phyloP scores from a whole-genome alignment of 2,888 invertebrate species.

The Lithophane ornitopus region DNA sequence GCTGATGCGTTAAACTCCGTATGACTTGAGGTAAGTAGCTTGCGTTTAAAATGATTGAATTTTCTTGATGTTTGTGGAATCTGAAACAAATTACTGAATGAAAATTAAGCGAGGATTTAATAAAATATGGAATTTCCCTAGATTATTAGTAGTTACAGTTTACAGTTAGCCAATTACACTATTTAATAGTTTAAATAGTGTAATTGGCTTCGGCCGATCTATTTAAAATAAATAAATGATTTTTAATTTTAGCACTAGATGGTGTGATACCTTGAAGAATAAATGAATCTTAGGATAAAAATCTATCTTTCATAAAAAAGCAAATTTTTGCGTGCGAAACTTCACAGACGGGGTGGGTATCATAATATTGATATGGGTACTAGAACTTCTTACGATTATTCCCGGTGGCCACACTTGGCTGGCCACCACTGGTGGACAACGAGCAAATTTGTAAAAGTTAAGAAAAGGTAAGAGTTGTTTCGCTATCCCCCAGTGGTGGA shows the following conservation, averaged over 20 bases:
- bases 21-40: not conserved
- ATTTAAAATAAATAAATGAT: too few species aligned
- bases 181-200: too few species aligned
- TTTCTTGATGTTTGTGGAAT: constrained; percentile 13
- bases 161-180: too few species aligned
- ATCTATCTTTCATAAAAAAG: not conserved
- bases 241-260: not conserved
- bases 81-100: constrained; percentile 26
- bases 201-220: too few species aligned
- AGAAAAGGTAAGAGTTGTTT: too few species aligned
- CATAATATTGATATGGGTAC: too few species aligned
- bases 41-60: constrained; percentile 31
- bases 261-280: not conserved
- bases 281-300: not conserved
- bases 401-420: too few species aligned
- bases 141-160: too few species aligned
- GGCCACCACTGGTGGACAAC: too few species aligned
- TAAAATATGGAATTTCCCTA: not conserved
- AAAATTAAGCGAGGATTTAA: not conserved
- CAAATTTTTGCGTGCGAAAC: not conserved
- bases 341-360: not conserved
- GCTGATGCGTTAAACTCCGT: not conserved
- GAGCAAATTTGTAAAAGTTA: too few species aligned
- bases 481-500: too few species aligned
- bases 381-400: too few species aligned